Evolutionary conservation across 2,888 invertebrate species (phyloP).

Genomic region (Megalurothrips usitatus): DNA sequence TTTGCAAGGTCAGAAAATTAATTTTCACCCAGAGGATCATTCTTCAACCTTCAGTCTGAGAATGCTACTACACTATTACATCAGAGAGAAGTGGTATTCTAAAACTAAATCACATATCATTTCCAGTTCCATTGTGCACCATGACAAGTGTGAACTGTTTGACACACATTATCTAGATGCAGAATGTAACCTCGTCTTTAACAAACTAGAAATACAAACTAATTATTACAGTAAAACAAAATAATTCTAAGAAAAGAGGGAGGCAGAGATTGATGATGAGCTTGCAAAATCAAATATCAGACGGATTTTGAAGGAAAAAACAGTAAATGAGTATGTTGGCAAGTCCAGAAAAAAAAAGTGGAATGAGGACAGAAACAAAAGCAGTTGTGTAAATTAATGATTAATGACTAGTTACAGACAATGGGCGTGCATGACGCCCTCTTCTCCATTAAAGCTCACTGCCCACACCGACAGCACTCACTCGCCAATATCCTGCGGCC

Average conservation of each 20-base stretch:
- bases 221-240: too few relatives aligned
- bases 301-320: not conserved
- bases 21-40: not conserved
- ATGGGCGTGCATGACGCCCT: not conserved
- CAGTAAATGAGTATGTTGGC: not conserved
- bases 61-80: not conserved
- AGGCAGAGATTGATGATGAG: not conserved
- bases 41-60: not conserved
- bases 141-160: not conserved
- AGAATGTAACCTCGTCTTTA: not conserved
- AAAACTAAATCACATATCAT: slow-evolving; percentile 4
- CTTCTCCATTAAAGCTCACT: not conserved
- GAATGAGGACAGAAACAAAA: not conserved
- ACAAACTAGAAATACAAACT: not conserved
- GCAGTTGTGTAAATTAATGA: not conserved
- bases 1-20: not conserved
- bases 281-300: not conserved
- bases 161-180: not conserved
- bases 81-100: not conserved
- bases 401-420: not conserved
- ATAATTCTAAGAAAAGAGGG: too few relatives aligned
- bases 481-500: not conserved
- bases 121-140: not conserved
- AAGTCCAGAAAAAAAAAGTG: not conserved
- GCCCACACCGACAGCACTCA: not conserved